Percentiles rank a stretch among this genome's conserved stretches.
These are phyloP conservation scores for Graptemys geographica DNA, from an alignment of 2,797 vertebrate genomes.

Conservation along the genomic window DNA sequence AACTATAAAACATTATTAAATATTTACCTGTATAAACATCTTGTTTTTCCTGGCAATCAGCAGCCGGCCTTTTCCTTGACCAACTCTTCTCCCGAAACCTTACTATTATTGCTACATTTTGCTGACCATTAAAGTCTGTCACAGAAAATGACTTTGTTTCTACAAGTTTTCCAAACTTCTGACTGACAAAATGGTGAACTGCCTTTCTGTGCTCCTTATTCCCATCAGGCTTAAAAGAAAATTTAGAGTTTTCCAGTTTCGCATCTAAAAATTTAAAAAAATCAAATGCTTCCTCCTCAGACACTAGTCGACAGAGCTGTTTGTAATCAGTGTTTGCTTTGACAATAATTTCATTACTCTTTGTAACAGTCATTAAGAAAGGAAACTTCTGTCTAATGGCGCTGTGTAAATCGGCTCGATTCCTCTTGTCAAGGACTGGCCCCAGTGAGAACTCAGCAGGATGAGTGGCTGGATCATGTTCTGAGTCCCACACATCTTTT, in stretches of 20 bases:
- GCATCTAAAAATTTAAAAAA: slow-evolving; percentile 95
- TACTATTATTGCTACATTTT: slow-evolving; percentile 84
- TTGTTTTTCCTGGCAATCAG: slow-evolving; percentile 79
- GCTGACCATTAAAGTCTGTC: slow-evolving; percentile 48
- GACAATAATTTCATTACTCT: slow-evolving; percentile 87
- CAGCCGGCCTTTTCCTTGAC: slow-evolving; percentile 82
- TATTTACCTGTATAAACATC: slow-evolving; percentile 88
- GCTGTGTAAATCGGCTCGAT: slow-evolving; percentile 87
- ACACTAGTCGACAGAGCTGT: slow-evolving; percentile 88
- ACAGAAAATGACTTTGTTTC: slow-evolving; percentile 92
- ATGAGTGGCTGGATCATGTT: background rate
- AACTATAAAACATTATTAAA: background rate
- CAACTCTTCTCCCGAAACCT: slow-evolving; percentile 86
- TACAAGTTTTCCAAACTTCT: slow-evolving; percentile 91
- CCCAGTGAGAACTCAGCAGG: slow-evolving; percentile 84
- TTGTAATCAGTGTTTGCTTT: slow-evolving; percentile 88
- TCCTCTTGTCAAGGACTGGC: slow-evolving; percentile 85
- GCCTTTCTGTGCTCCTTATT: slow-evolving; percentile 90
- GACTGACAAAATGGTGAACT: slow-evolving; percentile 93
- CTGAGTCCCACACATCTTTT: slow-evolving; percentile 66
- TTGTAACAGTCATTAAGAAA: slow-evolving; percentile 91
- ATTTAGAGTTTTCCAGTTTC: slow-evolving; percentile 87
- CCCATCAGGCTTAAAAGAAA: slow-evolving; percentile 88
- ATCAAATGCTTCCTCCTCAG: slow-evolving; percentile 88
- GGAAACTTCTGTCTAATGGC: slow-evolving; percentile 89